Conservation (phyloP, 2,797 vertebrate species). For the Agapornis canus region DNA sequence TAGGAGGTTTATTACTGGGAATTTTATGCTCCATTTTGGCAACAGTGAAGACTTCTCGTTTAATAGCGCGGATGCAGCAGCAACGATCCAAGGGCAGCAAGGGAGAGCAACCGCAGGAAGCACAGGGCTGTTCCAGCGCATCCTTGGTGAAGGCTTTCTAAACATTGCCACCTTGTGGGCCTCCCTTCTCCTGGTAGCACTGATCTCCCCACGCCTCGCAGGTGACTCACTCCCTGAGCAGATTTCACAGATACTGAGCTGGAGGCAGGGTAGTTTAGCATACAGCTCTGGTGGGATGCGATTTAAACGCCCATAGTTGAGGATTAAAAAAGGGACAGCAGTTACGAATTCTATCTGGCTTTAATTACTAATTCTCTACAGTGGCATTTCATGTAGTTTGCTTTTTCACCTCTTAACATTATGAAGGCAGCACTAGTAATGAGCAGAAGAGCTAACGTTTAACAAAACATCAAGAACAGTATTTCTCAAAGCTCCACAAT, state of each 20-base stretch:
- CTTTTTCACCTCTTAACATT: neutral
- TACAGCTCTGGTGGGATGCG: rapidly evolving
- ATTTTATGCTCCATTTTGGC: neutral
- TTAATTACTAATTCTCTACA: neutral
- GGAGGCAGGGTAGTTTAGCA: neutral
- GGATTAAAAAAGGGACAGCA: neutral
- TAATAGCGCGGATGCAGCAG: neutral
- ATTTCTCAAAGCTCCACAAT: neutral
- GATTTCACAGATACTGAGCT: neutral
- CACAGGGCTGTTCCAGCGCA: neutral
- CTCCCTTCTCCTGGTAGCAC: constrained; percentile 29
- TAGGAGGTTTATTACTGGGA: neutral
- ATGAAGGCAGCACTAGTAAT: neutral
- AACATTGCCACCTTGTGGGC: constrained; percentile 81
- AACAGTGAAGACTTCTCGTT: neutral
- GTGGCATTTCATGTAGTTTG: rapidly evolving
- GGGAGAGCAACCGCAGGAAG: neutral
- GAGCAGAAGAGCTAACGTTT: neutral
- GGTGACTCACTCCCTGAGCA: neutral
- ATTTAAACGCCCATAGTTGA: neutral
- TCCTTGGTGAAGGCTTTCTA: constrained; percentile 62
- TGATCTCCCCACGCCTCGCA: neutral
- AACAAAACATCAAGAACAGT: neutral
- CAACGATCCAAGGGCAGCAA: neutral
- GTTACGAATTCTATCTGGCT: neutral